Conservation (phyloP, 2,113 vertebrate species). For the Raphicerus campestris region DNA sequence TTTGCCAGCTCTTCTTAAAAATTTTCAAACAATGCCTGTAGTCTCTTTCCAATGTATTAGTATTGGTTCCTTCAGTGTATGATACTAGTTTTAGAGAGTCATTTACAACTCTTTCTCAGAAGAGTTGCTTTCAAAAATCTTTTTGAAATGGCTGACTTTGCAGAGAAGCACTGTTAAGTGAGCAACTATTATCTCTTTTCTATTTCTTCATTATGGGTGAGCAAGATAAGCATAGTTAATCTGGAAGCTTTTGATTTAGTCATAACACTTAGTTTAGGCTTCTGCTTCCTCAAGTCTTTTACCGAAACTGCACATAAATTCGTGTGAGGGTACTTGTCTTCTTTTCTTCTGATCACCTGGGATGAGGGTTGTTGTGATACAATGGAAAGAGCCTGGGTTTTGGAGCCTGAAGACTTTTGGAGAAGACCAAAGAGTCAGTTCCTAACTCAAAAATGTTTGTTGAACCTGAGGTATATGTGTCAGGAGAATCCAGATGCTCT, state of each 20-base stretch:
- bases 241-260: background rate
- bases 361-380: background rate
- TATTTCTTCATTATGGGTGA: background rate
- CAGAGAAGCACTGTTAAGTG: background rate
- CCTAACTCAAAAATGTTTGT: background rate
- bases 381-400: background rate
- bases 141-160: background rate
- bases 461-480: background rate
- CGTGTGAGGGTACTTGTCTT: background rate
- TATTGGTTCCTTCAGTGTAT: background rate
- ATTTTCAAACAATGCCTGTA: background rate
- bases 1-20: background rate
- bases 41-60: background rate
- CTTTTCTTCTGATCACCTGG: background rate
- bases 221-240: background rate
- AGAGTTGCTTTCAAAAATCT: background rate
- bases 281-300: background rate
- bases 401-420: background rate
- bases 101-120: background rate
- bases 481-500: background rate
- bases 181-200: background rate
- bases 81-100: background rate
- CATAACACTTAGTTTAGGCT: background rate
- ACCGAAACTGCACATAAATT: background rate
- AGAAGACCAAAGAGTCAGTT: background rate